These are phyloP conservation scores for Pardalotus punctatus DNA, from an alignment of 2,113 vertebrate genomes.

Conservation along the genomic window DNA sequence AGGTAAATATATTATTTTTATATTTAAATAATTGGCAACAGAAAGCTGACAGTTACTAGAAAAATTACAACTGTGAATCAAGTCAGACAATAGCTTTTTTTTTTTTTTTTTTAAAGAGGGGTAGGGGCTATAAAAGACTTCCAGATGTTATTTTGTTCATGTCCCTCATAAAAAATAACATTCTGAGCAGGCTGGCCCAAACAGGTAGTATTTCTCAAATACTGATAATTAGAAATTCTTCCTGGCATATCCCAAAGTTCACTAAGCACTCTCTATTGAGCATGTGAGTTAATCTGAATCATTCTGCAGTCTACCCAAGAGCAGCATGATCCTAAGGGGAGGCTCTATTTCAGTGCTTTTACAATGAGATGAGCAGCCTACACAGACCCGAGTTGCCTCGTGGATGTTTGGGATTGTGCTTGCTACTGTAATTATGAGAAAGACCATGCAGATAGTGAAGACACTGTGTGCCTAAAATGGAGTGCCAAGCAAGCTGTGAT, in stretches of 20 bases:
- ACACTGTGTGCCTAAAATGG: background rate
- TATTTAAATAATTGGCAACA: constrained; percentile 38
- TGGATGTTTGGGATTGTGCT: background rate
- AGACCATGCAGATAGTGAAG: background rate
- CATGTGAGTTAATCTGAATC: background rate
- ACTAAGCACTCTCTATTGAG: background rate
- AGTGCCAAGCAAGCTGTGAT: background rate
- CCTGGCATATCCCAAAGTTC: background rate
- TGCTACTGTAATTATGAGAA: background rate
- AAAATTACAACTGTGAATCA: background rate
- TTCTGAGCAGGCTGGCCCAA: background rate
- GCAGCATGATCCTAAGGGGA: background rate
- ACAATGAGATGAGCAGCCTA: background rate
- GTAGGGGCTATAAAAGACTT: background rate
- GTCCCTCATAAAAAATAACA: background rate
- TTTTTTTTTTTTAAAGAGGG: background rate
- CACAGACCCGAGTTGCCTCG: rapidly evolving
- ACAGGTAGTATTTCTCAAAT: background rate
- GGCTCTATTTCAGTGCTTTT: background rate
- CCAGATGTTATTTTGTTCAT: constrained; percentile 2
- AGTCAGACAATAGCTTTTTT: background rate
- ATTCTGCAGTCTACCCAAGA: background rate
- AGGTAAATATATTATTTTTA: background rate
- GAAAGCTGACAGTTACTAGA: constrained; percentile 18
- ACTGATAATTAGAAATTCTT: background rate